These are phyloP conservation scores for Enteromius thamalakanensis DNA, from an alignment of 2,797 vertebrate genomes.

Conservation along the genomic window DNA sequence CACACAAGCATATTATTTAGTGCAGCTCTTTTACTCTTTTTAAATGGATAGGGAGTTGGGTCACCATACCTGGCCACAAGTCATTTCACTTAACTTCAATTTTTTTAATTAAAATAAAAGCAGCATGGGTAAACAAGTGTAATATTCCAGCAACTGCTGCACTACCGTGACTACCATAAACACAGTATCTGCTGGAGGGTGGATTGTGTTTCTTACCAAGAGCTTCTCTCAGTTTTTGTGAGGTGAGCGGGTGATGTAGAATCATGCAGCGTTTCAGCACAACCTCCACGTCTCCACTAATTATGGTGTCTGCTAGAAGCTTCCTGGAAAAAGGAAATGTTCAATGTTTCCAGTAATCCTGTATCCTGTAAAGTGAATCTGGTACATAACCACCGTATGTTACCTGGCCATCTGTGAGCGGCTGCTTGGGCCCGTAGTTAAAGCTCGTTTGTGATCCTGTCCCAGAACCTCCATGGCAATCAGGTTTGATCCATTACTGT, in stretches of 20 bases:
- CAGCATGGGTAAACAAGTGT: too few species aligned
- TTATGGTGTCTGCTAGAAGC: conserved; percentile 21
- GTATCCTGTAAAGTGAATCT: too few species aligned
- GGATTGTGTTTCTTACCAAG: conserved; percentile 33
- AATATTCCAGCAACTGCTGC: too few species aligned
- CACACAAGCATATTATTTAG: not conserved
- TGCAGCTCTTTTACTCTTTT: not conserved
- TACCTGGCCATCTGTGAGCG: conserved; percentile 39
- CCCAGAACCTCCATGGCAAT: conserved; percentile 39
- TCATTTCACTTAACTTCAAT: too few species aligned
- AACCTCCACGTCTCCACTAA: conserved; percentile 36
- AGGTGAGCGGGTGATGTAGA: conserved; percentile 38
- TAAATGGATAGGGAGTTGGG: too few species aligned
- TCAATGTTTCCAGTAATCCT: not conserved
- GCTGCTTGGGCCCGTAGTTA: conserved; percentile 26
- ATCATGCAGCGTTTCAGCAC: conserved; percentile 41
- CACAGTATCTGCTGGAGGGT: not conserved
- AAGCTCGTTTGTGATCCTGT: conserved; percentile 33
- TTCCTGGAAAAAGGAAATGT: conserved; percentile 18
- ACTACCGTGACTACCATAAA: too few species aligned
- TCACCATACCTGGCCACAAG: too few species aligned
- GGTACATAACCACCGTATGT: not conserved
- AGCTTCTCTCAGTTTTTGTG: conserved; percentile 31
- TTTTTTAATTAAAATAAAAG: too few species aligned
- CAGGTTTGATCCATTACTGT: conserved; percentile 14